Conservation (phyloP, 2,888 invertebrate genomes). For the Lasioglossum vierecki region DNA sequence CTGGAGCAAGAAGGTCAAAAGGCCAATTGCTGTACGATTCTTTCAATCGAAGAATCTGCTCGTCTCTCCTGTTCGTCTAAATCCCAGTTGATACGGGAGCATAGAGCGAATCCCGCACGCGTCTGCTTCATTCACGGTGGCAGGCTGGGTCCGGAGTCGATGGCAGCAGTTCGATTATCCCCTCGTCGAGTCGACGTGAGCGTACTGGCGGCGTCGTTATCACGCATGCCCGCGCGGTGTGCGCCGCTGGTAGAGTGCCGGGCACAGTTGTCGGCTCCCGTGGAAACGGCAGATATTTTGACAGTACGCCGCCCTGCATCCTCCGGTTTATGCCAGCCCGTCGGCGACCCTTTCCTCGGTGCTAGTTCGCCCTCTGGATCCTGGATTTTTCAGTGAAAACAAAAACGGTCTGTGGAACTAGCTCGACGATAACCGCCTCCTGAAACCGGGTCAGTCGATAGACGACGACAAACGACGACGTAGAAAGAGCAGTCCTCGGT, state of each 20-base stretch:
- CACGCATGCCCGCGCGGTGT: slow-evolving; percentile 76
- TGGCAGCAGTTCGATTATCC: slow-evolving; percentile 1
- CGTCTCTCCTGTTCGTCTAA: not conserved
- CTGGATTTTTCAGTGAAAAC: not conserved
- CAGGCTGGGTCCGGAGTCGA: slow-evolving; percentile 1
- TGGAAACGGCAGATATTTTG: slow-evolving; percentile 72
- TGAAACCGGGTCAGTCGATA: slow-evolving; percentile 77
- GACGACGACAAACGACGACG: slow-evolving; percentile 7
- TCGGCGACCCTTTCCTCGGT: slow-evolving; percentile 8
- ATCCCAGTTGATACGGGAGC: not conserved
- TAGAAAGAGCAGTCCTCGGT: slow-evolving; percentile 10
- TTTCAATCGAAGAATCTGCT: not conserved
- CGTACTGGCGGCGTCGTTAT: slow-evolving; percentile 56
- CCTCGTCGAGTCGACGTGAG: slow-evolving; percentile 39
- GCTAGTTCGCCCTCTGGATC: not conserved
- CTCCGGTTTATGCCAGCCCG: slow-evolving; percentile 53
- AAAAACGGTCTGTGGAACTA: not conserved
- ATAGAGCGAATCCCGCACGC: not conserved
- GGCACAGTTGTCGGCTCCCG: slow-evolving; percentile 43
- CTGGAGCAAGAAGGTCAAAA: not conserved
- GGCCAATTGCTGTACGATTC: not conserved
- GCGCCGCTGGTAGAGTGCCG: slow-evolving; percentile 47
- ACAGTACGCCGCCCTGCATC: slow-evolving; percentile 77
- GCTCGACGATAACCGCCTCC: slow-evolving; percentile 34
- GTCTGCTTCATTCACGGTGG: slow-evolving; percentile 46